A percentile compares a stretch with the other conserved stretches of the same genome.
phyloP scores from a whole-genome alignment of 2,888 invertebrate genomes.

The Dryomyza anilis region DNA sequence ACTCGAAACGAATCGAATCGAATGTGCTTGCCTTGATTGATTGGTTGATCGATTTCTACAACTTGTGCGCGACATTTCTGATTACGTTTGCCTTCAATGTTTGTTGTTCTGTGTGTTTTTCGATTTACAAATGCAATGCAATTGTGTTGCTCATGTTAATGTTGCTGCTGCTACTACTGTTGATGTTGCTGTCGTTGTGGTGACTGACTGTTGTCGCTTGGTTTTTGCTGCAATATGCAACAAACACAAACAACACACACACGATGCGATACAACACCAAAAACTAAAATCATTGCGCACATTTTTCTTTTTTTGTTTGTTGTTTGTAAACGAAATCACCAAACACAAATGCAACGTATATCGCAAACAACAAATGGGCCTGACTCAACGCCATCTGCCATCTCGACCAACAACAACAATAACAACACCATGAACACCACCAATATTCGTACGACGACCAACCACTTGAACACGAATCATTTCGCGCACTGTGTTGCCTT shows the following conservation, averaged over 20 bases:
- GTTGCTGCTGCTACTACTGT: slow-evolving; percentile 29
- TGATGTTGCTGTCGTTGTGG: slow-evolving; percentile 31
- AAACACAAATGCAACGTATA: slow-evolving; percentile 34
- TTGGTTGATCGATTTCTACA: slow-evolving; percentile 36
- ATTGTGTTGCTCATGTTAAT: slow-evolving; percentile 32
- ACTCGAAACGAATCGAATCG: too few relatives aligned
- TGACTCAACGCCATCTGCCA: too few relatives aligned
- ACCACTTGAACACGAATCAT: slow-evolving; percentile 20
- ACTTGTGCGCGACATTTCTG: slow-evolving; percentile 35
- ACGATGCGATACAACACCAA: background rate
- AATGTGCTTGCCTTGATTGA: slow-evolving; percentile 45
- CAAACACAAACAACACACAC: slow-evolving; percentile 21
- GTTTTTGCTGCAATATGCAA: slow-evolving; percentile 5
- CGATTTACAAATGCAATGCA: too few relatives aligned
- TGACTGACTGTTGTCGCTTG: slow-evolving; percentile 12
- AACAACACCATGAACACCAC: slow-evolving; percentile 1
- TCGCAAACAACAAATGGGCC: slow-evolving; percentile 17
- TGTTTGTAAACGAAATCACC: slow-evolving; percentile 19
- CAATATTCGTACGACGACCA: too few relatives aligned
- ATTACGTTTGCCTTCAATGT: slow-evolving; percentile 9
- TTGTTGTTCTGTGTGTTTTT: too few relatives aligned
- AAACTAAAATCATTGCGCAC: slow-evolving; percentile 36
- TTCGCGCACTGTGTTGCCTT: too few relatives aligned
- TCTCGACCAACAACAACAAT: slow-evolving; percentile 12
- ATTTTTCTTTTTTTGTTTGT: too few relatives aligned